Percentiles rank a stretch among this genome's conserved stretches.
These are phyloP conservation scores for Acanthosepion lycidas DNA, from an alignment of 2,888 invertebrate species.

Conservation along the genomic window DNA sequence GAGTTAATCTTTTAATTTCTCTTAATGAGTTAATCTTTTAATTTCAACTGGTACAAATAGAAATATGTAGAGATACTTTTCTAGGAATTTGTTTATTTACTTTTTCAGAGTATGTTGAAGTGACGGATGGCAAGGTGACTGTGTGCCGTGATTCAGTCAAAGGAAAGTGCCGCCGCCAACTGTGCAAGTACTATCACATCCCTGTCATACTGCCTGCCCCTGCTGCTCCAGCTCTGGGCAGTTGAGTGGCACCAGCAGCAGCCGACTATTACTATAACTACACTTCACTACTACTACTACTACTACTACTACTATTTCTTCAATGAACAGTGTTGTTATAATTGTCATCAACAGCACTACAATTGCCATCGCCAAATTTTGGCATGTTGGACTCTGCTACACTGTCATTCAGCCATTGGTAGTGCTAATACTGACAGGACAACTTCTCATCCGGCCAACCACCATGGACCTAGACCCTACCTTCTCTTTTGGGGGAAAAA, in stretches of 20 bases:
- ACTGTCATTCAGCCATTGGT: constrained; percentile 38
- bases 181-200: constrained; percentile 98
- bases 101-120: constrained; percentile 92
- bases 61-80: neutral
- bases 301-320: constrained; percentile 42
- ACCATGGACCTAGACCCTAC: constrained; percentile 23
- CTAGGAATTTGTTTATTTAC: constrained; percentile 16
- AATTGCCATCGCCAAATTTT: constrained; percentile 14
- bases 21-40: neutral
- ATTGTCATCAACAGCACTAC: neutral
- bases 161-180: constrained; percentile 92
- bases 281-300: neutral
- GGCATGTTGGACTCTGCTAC: constrained; percentile 36
- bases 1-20: neutral
- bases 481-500: neutral
- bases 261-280: constrained; percentile 44
- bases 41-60: neutral
- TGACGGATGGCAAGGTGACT: constrained; percentile 94
- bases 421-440: neutral
- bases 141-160: constrained; percentile 96
- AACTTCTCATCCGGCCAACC: constrained; percentile 45
- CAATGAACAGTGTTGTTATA: constrained; percentile 46
- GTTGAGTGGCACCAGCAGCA: constrained; percentile 44
- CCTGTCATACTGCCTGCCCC: constrained; percentile 78
- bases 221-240: constrained; percentile 41